Percentiles rank a stretch among this genome's conserved stretches.
These are phyloP conservation scores for Marisa cornuarietis DNA, from an alignment of 1,140 invertebrate species.

Conservation along the genomic window DNA sequence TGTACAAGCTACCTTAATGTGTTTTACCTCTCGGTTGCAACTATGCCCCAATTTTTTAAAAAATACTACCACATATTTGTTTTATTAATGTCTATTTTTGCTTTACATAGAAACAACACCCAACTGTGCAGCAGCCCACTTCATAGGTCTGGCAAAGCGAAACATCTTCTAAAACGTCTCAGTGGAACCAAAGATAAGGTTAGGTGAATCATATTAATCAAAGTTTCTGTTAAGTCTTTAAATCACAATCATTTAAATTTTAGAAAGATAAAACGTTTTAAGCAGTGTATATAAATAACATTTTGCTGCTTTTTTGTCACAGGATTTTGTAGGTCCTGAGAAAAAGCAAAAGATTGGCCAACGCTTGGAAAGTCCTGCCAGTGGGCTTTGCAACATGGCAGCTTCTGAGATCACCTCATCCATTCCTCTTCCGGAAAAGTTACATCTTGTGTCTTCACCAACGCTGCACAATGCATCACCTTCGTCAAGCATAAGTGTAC, in stretches of 20 bases:
- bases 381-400: background rate
- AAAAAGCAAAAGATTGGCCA: slow-evolving; percentile 30
- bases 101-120: background rate
- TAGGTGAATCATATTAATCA: background rate
- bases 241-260: no score
- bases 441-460: slow-evolving; percentile 21
- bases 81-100: background rate
- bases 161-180: slow-evolving; percentile 48
- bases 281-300: background rate
- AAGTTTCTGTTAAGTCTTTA: background rate
- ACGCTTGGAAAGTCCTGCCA: slow-evolving; percentile 33
- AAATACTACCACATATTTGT: background rate
- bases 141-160: slow-evolving; percentile 35
- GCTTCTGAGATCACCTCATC: slow-evolving; percentile 20
- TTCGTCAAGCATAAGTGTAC: slow-evolving; percentile 34
- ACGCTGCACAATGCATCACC: slow-evolving; percentile 37
- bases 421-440: slow-evolving; percentile 17
- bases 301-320: slow-evolving; percentile 9
- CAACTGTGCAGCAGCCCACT: slow-evolving; percentile 10
- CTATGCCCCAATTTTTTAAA: no score
- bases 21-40: no score
- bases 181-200: slow-evolving; percentile 54
- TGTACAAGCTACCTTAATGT: no score
- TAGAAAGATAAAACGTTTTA: no score
- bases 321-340: slow-evolving; percentile 24